Percentiles rank a stretch among this genome's conserved stretches.
Conservation (phyloP, 2,797 vertebrate species). For the Crocidura indochinensis region DNA sequence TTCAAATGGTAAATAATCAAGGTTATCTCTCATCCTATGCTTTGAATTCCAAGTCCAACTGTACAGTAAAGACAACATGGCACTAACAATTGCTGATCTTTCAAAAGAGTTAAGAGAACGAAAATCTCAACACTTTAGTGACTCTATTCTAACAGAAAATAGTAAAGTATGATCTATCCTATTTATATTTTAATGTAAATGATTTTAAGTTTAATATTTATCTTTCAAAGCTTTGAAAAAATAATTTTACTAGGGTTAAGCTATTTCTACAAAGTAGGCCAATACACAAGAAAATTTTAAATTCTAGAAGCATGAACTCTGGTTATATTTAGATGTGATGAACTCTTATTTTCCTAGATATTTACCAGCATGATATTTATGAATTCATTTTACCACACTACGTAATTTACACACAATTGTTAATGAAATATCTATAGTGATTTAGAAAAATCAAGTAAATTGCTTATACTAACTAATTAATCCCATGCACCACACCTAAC, state of each 20-base stretch:
- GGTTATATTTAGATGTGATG: neutral
- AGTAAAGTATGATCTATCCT: conserved; percentile 5
- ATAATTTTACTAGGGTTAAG: conserved; percentile 45
- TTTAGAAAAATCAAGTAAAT: conserved; percentile 31
- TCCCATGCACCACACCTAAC: neutral
- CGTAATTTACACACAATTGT: conserved; percentile 22
- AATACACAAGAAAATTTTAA: neutral
- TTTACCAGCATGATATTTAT: conserved; percentile 26
- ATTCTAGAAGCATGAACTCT: conserved; percentile 6
- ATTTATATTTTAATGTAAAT: conserved; percentile 24
- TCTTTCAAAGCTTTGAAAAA: conserved; percentile 47
- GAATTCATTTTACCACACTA: conserved; percentile 33
- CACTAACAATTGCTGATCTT: too few species aligned
- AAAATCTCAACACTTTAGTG: conserved; percentile 49
- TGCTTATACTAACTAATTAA: conserved; percentile 41
- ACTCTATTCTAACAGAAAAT: conserved; percentile 55
- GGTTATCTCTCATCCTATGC: too few species aligned
- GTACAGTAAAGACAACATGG: too few species aligned
- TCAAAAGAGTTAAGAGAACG: too few species aligned
- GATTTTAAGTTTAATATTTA: conserved; percentile 60
- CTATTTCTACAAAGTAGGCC: conserved; percentile 29
- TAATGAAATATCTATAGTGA: conserved; percentile 18
- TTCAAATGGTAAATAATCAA: too few species aligned
- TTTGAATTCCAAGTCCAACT: too few species aligned
- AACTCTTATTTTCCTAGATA: conserved; percentile 49